Conservation (phyloP, 1,140 invertebrate genomes). For the Drosophila suzukii region DNA sequence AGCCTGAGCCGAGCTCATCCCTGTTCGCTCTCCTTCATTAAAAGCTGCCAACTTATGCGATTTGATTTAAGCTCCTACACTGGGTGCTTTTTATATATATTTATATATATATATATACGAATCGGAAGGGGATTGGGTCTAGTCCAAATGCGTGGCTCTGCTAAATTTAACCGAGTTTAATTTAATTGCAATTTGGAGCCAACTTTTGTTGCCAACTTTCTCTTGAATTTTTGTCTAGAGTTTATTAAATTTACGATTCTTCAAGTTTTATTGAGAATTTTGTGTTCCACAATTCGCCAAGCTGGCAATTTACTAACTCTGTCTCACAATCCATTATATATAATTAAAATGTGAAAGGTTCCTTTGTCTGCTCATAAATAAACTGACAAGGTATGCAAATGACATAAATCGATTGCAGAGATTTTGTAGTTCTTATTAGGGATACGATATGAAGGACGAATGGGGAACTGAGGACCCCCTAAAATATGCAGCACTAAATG, state of each 20-base stretch:
- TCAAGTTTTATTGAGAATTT: background rate
- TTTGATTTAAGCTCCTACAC: constrained; percentile 67
- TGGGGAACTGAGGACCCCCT: constrained; percentile 4
- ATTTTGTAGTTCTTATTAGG: constrained; percentile 32
- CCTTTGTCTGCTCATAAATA: background rate
- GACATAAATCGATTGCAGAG: constrained; percentile 30
- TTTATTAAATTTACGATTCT: background rate
- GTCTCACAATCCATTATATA: too few species aligned
- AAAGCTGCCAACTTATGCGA: constrained; percentile 76
- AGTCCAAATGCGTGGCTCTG: constrained; percentile 15
- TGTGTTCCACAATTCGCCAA: background rate
- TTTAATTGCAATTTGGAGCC: constrained; percentile 17
- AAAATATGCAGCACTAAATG: constrained; percentile 71
- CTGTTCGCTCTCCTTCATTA: constrained; percentile 55
- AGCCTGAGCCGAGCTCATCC: constrained; percentile 18
- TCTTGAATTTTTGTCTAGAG: background rate
- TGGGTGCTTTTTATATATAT: constrained; percentile 13
- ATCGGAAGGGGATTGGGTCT: constrained; percentile 3
- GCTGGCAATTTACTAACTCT: background rate
- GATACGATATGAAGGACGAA: constrained; percentile 6
- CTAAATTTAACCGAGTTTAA: constrained; percentile 29
- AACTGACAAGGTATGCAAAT: constrained; percentile 19
- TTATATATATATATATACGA: constrained; percentile 16
- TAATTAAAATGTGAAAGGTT: background rate
- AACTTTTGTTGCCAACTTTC: constrained; percentile 2